Evolutionary conservation across 2,113 vertebrate genomes (phyloP).

Genomic region (Corvus cornix): DNA sequence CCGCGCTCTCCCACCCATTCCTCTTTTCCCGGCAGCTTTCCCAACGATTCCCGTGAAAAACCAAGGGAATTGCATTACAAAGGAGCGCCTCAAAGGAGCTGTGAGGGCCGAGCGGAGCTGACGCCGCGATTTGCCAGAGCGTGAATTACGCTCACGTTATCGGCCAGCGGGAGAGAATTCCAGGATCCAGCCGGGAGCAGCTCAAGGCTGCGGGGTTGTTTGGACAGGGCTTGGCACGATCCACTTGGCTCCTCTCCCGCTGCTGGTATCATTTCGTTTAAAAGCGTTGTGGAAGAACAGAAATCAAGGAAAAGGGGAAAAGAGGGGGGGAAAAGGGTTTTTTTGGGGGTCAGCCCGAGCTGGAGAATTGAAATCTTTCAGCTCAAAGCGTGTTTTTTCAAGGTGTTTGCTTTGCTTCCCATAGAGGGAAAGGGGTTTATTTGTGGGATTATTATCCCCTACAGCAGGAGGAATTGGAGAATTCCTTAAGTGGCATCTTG

Average conservation of each 20-base stretch:
- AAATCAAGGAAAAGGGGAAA: background rate
- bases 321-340: background rate
- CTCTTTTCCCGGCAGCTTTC: background rate
- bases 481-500: background rate
- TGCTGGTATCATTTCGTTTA: background rate
- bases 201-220: background rate
- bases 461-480: background rate
- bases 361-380: background rate
- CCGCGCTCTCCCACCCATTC: background rate
- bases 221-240: background rate
- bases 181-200: constrained; percentile 6
- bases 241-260: background rate
- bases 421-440: background rate
- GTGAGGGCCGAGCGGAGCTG: background rate
- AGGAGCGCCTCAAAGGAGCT: background rate
- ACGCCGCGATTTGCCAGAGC: constrained; percentile 18
- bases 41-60: background rate
- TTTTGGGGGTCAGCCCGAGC: fast-evolving
- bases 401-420: background rate
- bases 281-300: background rate
- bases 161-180: constrained; percentile 25
- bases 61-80: background rate
- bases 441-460: background rate
- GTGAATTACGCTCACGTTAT: constrained; percentile 38
- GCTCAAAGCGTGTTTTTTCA: background rate